Percentiles rank a stretch among this genome's conserved stretches.
These are phyloP conservation scores for Rallus crepitans DNA, from an alignment of 2,797 vertebrate species.

Conservation along the genomic window DNA sequence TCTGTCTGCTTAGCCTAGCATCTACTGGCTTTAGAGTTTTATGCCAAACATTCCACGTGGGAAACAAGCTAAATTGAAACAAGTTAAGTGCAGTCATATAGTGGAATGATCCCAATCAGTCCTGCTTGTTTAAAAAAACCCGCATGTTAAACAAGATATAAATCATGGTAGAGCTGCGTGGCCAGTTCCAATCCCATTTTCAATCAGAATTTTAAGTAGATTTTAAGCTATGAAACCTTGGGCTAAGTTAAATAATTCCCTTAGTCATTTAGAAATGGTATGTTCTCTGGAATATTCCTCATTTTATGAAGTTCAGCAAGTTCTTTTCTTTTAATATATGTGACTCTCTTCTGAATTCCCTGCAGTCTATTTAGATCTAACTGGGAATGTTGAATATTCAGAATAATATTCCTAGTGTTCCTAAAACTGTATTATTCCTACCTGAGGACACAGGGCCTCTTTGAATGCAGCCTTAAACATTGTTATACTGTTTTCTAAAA, in stretches of 20 bases:
- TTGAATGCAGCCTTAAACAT: background rate
- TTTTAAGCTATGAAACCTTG: background rate
- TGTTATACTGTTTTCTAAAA: background rate
- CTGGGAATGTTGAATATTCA: background rate
- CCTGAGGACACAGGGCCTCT: background rate
- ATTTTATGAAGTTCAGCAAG: background rate
- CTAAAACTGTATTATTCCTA: background rate
- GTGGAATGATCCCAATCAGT: background rate
- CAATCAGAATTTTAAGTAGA: background rate
- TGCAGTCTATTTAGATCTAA: background rate
- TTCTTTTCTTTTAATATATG: background rate
- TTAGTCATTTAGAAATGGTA: background rate
- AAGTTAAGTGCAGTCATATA: background rate
- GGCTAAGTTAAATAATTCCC: background rate
- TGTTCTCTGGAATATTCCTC: background rate
- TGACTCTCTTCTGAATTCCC: background rate
- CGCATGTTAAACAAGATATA: background rate
- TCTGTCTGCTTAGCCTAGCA: slow-evolving; percentile 38
- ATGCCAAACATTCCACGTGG: slow-evolving; percentile 35
- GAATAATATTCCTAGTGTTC: background rate
- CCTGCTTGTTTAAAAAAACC: slow-evolving; percentile 1
- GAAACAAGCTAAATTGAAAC: slow-evolving; percentile 39
- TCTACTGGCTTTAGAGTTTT: slow-evolving; percentile 23
- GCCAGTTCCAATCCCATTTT: background rate
- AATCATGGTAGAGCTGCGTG: background rate